These are phyloP conservation scores for Drosophila infuscata DNA, from an alignment of 2,888 invertebrate genomes.

Conservation along the genomic window DNA sequence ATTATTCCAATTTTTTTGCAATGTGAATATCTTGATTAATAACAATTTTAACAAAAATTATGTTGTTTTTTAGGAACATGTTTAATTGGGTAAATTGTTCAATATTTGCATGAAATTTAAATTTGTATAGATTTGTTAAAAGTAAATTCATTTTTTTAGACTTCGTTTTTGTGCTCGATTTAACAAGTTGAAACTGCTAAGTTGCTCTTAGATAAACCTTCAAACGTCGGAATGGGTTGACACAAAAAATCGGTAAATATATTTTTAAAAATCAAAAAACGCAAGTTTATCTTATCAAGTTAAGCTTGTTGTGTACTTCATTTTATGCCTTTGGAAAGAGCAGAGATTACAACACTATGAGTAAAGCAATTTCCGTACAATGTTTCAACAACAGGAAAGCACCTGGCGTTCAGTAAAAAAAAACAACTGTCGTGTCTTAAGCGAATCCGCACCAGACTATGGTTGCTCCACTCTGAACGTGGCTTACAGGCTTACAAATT, in stretches of 20 bases:
- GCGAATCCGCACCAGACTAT: slow-evolving; percentile 35
- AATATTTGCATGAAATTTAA: not conserved
- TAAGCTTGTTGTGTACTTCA: not conserved
- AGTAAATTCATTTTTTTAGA: not conserved
- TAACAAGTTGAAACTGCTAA: not conserved
- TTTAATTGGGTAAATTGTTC: not conserved
- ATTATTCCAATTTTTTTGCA: not conserved
- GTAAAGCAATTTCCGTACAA: slow-evolving; percentile 36
- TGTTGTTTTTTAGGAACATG: not conserved
- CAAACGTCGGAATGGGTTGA: not conserved
- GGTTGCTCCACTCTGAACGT: slow-evolving; percentile 17
- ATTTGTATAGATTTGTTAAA: not conserved
- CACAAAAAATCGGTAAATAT: not conserved
- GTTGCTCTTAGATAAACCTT: not conserved
- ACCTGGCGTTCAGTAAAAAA: slow-evolving; percentile 40
- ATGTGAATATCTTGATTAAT: not conserved
- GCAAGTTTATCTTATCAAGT: not conserved
- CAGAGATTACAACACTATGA: slow-evolving; percentile 21
- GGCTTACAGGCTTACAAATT: slow-evolving; percentile 58
- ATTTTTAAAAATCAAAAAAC: not conserved
- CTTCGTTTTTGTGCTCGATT: accelerated
- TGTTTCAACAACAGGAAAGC: slow-evolving; percentile 38
- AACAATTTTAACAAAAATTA: not conserved
- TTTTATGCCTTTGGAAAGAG: not conserved
- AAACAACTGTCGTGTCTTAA: slow-evolving; percentile 33